These are phyloP conservation scores for Lanistes nyassanus DNA, from an alignment of 1,140 invertebrate genomes.

Conservation along the genomic window DNA sequence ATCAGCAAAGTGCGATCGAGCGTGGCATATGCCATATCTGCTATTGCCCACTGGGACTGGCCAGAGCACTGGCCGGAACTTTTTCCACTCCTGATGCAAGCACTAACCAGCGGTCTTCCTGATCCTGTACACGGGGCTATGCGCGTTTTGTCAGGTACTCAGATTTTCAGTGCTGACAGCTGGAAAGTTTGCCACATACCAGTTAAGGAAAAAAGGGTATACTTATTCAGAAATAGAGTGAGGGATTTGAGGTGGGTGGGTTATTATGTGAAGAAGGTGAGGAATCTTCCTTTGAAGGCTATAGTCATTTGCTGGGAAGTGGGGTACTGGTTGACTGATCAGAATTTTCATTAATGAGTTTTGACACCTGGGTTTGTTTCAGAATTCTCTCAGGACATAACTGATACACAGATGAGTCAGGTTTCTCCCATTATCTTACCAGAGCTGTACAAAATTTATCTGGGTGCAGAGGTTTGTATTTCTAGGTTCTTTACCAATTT, in stretches of 20 bases:
- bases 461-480: constrained; percentile 72
- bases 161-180: constrained; percentile 1
- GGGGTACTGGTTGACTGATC: no score
- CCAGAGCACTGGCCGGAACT: constrained; percentile 81
- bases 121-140: constrained; percentile 80
- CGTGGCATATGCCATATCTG: constrained; percentile 80
- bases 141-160: constrained; percentile 75
- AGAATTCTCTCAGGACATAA: constrained; percentile 79
- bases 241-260: no score
- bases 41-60: constrained; percentile 84
- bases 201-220: no score
- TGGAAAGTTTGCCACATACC: no score
- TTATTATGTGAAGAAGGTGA: no score
- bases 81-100: constrained; percentile 78
- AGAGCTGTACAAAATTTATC: constrained; percentile 82
- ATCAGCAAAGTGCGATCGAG: constrained; percentile 79
- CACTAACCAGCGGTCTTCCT: constrained; percentile 67
- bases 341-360: no score
- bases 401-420: constrained; percentile 77
- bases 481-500: background rate
- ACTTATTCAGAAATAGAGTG: no score
- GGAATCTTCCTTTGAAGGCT: no score
- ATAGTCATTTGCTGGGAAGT: no score
- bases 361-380: constrained; percentile 29
- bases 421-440: constrained; percentile 81